phyloP scores from a whole-genome alignment of 2,113 vertebrate species.

The Scalopus aquaticus region DNA sequence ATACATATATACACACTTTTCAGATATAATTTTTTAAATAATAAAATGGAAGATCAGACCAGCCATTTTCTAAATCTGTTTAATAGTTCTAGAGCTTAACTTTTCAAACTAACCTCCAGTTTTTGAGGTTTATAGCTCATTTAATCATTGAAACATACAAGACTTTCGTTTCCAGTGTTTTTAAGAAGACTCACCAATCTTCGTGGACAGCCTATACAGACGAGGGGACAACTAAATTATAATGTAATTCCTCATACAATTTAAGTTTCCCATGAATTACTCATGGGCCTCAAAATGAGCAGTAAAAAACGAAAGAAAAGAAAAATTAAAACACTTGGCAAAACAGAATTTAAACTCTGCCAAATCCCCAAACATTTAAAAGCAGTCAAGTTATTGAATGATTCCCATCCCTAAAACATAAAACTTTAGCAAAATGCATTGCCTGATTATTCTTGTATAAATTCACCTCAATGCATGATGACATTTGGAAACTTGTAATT shows the following conservation, averaged over 20 bases:
- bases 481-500: not conserved
- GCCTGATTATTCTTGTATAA: not conserved
- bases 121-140: slow-evolving; percentile 23
- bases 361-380: slow-evolving; percentile 47
- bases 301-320: not conserved
- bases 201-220: not conserved
- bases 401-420: not conserved
- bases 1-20: not conserved
- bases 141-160: slow-evolving; percentile 1
- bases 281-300: slow-evolving; percentile 45
- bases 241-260: not conserved
- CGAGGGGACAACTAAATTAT: slow-evolving; percentile 10
- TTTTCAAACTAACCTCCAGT: not conserved
- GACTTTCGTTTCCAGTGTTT: not conserved
- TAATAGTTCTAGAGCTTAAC: slow-evolving; percentile 8
- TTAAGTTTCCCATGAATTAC: slow-evolving; percentile 46
- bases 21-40: not conserved
- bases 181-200: slow-evolving; percentile 8
- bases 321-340: slow-evolving; percentile 21
- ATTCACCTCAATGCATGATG: not conserved
- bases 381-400: not conserved
- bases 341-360: slow-evolving; percentile 42
- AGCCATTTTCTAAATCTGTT: slow-evolving; percentile 2
- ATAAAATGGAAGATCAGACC: slow-evolving; percentile 15
- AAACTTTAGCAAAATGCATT: not conserved